Evolutionary conservation across 2,113 vertebrate species (phyloP).

Genomic region (Cathartes aura): DNA sequence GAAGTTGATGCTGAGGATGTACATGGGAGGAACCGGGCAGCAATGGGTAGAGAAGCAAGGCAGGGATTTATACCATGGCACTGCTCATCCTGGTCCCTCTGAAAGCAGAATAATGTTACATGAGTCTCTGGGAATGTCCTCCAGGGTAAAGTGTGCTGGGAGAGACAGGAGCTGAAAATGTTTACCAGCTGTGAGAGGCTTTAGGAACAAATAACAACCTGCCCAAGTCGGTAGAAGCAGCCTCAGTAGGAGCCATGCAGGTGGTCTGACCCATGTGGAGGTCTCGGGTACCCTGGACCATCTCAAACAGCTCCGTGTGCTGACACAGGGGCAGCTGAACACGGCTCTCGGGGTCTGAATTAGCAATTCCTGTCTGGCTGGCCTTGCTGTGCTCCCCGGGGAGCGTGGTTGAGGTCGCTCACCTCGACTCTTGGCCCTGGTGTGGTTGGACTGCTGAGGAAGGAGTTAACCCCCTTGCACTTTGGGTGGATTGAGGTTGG

Average conservation of each 20-base stretch:
- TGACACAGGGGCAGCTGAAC: not conserved
- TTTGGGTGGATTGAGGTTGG: not conserved
- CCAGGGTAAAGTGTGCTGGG: not conserved
- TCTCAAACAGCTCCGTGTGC: not conserved
- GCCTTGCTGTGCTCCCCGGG: fast-evolving
- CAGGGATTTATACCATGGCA: not conserved
- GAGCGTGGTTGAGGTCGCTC: not conserved
- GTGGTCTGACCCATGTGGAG: not conserved
- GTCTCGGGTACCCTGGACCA: fast-evolving
- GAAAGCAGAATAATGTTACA: not conserved
- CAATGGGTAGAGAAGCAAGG: not conserved
- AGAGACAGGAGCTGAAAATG: not conserved
- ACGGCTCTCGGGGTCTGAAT: not conserved
- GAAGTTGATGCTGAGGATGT: not conserved
- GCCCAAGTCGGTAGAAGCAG: not conserved
- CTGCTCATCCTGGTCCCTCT: not conserved
- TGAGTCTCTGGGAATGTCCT: not conserved
- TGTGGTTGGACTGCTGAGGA: not conserved
- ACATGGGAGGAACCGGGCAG: not conserved
- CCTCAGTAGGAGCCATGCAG: not conserved
- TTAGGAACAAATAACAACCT: not conserved
- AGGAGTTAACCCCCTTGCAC: not conserved
- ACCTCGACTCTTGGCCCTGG: not conserved
- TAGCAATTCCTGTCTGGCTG: not conserved
- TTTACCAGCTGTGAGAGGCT: not conserved